A percentile compares a stretch with the other conserved stretches of the same genome.
Evolutionary conservation across 2,888 invertebrate species (phyloP).

Genomic region (Pristionchus japonicus): DNA sequence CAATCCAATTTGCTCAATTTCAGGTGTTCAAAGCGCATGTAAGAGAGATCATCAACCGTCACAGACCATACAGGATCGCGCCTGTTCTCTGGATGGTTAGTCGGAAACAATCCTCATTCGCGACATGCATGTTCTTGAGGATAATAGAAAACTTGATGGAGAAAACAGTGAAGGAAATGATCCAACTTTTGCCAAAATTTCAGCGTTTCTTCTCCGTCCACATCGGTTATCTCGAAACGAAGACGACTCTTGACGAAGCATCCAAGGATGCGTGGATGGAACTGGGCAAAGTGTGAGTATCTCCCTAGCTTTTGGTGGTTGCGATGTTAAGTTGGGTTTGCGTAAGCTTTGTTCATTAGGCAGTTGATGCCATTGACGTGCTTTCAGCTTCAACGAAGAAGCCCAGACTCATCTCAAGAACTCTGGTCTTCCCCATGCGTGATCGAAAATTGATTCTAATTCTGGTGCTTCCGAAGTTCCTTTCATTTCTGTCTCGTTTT

Average conservation of each 20-base stretch:
- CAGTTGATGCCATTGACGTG: no score
- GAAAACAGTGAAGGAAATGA: no score
- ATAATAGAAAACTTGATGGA: no score
- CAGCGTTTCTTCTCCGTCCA: slow-evolving; percentile 72
- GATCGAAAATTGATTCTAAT: no score
- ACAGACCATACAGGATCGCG: slow-evolving; percentile 72
- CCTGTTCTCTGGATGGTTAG: slow-evolving; percentile 67
- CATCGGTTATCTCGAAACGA: slow-evolving; percentile 65
- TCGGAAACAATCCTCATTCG: no score
- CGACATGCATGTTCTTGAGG: no score
- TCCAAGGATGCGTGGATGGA: slow-evolving; percentile 66
- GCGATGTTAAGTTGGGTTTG: no score
- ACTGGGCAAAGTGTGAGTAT: slow-evolving; percentile 60
- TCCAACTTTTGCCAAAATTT: no score
- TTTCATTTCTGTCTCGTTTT: no score
- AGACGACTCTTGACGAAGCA: slow-evolving; percentile 59
- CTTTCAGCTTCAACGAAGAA: slow-evolving; percentile 57
- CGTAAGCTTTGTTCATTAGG: no score
- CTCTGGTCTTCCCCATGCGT: slow-evolving; percentile 55
- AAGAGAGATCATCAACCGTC: slow-evolving; percentile 70
- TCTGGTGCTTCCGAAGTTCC: no score
- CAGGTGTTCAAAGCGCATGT: slow-evolving; percentile 58
- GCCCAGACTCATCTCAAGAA: slow-evolving; percentile 61
- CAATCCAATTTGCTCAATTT: not conserved
- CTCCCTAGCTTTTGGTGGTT: no score